Base-by-base conservation (phyloP, 1,140 invertebrate genomes). In the Nylanderia fulva region DNA sequence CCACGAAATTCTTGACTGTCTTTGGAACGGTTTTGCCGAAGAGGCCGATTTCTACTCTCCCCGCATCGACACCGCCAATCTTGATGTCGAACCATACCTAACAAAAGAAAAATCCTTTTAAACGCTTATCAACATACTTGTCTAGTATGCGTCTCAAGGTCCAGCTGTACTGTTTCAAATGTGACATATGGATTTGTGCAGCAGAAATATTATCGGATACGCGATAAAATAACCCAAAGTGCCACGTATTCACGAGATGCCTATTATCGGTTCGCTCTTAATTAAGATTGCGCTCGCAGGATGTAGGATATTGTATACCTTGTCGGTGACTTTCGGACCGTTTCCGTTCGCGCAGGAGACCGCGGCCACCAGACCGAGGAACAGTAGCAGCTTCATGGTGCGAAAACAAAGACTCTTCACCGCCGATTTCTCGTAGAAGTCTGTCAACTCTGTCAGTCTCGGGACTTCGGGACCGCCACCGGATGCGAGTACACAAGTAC, bases 31-130 rank as follows among this genome's bases (percentile, higher is more conserved):
- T 99, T 93, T 98, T 98, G 29, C 99, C 99, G 93, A 97, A 98
- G 0, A 99, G 95, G 52, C 99, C 99, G 94, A 99, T 99, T 82
- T 97, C 98, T 90, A 99, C 96, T 64, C 97, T 95, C 64, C 98
- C 99, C 45, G 95, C 95, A 24, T 95, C 83, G 90, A 98, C 96
- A 61, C 96, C 98, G 15, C 98, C 99, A 92, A 99, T 97, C 88
- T 95, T 96, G 13, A 99, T 98, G 89, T 99, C 98, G 95, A 99
- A 99, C 95, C 96, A 98, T 48, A 99, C 99, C 98, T 99, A n/a
- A n/a, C n/a, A n/a, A n/a, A n/a, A n/a, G 93, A 71, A 90, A 87
- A 91, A 27, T 60, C 7, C 11, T 33, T 64, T 48, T 11, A 29
- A 64, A 24, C 48, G 42, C 75, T 56, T 11, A 45, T 80, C 48